Evolutionary conservation across 1,140 invertebrate species (phyloP), one percentile per base, ranked within the genome.

Genomic region (Drosophila sp.): DNA sequence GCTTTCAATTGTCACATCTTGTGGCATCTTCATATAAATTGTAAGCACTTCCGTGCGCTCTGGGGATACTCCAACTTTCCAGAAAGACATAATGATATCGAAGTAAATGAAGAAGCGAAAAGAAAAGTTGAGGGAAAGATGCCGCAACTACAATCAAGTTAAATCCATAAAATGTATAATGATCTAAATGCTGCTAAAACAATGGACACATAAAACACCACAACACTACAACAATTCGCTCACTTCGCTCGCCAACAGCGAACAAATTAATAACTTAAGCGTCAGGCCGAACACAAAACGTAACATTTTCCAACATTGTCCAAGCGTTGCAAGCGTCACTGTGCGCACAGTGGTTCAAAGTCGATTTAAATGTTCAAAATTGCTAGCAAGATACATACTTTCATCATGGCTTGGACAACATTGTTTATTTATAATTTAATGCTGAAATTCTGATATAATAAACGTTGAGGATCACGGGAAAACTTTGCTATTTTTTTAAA

Each of bases 131-230:
- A 21, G 18, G 27, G 18, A 45, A 21, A 41, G 40, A 34, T n/a
- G 9, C 38, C 27, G 43, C 9, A 56, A 8, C 13, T 18, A 43
- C 32, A 21, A 14, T 40, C 29, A 14, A 16, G 29, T 51, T 14
- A 41, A 32, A 21, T 27, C 36, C 53, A 58, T 65, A 34, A 57
- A 71, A 57, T 63, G 25, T 45, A 46, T 57, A 71, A 70, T 86
- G 71, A 77, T 78, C 78, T 81, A 76, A 87, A 56, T 61, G 64
- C 62, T 70, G 34, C 43, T 46, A 36, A 51, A 78, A 86, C 82
- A 86, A 87, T 86, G 75, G 78, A 81, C 50, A 56, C 66, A 86
- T 87, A 87, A 87, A 86, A 69, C 62, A 81, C 59, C 16, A 13
- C 32, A 51, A 13, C n/a, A 45, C 43, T 50, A 64, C 46, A 36